phyloP scores from a whole-genome alignment of 2,113 vertebrate genomes.

The Anolis carolinensis region DNA sequence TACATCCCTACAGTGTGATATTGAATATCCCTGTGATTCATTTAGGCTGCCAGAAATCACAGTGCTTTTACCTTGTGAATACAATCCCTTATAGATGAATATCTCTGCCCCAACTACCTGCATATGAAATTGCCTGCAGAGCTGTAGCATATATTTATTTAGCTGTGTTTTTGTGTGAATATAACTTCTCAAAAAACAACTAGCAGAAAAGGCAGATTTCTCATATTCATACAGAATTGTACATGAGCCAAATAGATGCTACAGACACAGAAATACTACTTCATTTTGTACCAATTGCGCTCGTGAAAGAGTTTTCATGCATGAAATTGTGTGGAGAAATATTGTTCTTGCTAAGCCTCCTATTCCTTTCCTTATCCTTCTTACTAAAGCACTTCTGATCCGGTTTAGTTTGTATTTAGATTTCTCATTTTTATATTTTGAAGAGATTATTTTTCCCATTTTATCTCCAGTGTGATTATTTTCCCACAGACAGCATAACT shows the following conservation, averaged over 20 bases:
- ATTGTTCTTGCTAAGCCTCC: slow-evolving; percentile 20
- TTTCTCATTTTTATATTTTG: slow-evolving; percentile 19
- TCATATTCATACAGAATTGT: background rate
- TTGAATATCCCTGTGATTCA: background rate
- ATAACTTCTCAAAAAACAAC: background rate
- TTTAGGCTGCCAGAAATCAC: background rate
- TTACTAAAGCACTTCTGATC: slow-evolving; percentile 41
- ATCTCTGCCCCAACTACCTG: too few relatives aligned
- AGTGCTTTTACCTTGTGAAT: background rate
- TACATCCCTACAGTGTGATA: too few relatives aligned
- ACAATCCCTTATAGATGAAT: background rate
- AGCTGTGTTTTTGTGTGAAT: background rate
- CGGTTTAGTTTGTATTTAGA: background rate
- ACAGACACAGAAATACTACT: slow-evolving; percentile 15
- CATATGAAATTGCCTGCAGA: background rate
- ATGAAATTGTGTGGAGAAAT: slow-evolving; percentile 40
- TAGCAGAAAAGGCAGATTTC: background rate
- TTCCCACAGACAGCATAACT: background rate
- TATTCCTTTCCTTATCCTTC: background rate
- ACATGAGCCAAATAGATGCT: background rate
- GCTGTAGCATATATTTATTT: background rate
- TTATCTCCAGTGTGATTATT: background rate
- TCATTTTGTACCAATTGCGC: slow-evolving; percentile 33
- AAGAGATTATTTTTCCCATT: background rate
- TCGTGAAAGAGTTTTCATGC: slow-evolving; percentile 50